Base-by-base conservation (phyloP, 2,797 vertebrate genomes). In the Loriculus beryllinus region DNA sequence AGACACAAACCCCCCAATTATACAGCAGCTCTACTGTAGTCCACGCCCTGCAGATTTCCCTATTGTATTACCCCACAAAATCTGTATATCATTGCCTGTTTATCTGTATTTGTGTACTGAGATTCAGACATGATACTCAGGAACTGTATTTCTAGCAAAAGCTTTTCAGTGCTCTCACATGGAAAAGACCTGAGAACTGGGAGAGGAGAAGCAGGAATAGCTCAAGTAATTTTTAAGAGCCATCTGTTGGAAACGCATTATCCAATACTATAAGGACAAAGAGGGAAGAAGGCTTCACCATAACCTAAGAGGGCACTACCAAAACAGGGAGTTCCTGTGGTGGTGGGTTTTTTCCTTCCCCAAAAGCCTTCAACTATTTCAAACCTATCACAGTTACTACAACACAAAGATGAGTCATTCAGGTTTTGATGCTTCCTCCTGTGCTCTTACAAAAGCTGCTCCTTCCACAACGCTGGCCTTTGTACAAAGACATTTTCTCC, bases 1-100 rank as follows among this genome's bases (percentile, higher is more conserved):
- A 82, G 37, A 79, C 28, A 67, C 6, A 81, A 29, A 3, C 0
- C 0, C 9, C 7, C 3, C 10, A 31, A 0, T 47, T 84, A 69
- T 14, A 39, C 6, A 65, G 39, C 5, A 92, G 28, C 25, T 88
- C 39, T 65, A 21, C 49, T 72, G 8, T 14, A 88, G 35, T 14
- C 29, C 35, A n/a, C 8, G 42, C 8, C 45, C 37, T 71, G 26
- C 1, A 0, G 31, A 72, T 47, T 72, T 56, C n/a, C 40, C 19
- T 54, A 3, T 2, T 43, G 5, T 17, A 25, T 47, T 45, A 57
- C 2, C n/a, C 15, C 9, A 60, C 42, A 65, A 43, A 31, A 68
- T 5, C 49, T 39, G 20, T 22, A 31, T 8, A n/a, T 5, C 13
- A 49, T 3, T 22, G 43, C 28, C 52, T 65, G 49, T 43, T 70